These are phyloP conservation scores for Hetaerina americana DNA, from an alignment of 1,140 invertebrate genomes.

Conservation along the genomic window DNA sequence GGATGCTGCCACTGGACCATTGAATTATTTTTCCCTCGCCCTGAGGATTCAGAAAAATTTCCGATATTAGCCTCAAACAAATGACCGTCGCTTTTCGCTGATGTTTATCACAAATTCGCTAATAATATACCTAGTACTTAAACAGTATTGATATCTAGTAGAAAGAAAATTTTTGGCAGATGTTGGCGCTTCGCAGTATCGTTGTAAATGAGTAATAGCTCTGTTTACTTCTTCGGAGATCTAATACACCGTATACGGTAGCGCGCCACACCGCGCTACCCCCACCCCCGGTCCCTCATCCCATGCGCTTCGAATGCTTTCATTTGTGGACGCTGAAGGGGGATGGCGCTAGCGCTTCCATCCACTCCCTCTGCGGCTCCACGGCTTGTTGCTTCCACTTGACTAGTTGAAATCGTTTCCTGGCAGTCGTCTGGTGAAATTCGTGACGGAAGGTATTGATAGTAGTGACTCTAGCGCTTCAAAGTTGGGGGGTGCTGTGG, in stretches of 20 bases:
- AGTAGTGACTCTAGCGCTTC: not conserved
- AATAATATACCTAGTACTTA: too few species aligned
- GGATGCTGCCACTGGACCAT: too few species aligned
- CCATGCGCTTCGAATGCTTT: not conserved
- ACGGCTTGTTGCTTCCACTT: too few species aligned
- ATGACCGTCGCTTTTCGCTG: too few species aligned
- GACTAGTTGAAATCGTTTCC: not conserved
- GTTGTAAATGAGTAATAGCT: not conserved
- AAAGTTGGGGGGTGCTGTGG: not conserved
- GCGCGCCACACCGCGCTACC: conserved; percentile 2
- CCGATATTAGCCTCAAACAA: too few species aligned
- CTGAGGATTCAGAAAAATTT: too few species aligned
- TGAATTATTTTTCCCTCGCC: too few species aligned
- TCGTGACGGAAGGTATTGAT: not conserved
- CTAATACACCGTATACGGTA: conserved; percentile 13
- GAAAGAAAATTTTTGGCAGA: too few species aligned
- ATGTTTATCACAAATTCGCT: too few species aligned
- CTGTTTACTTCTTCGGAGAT: conserved; percentile 12
- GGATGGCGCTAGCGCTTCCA: conserved; percentile 2
- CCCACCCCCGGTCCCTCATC: conserved; percentile 8
- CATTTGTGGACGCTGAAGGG: too few species aligned
- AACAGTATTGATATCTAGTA: too few species aligned
- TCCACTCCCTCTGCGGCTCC: conserved; percentile 12
- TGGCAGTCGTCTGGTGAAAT: not conserved
- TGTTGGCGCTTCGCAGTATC: too few species aligned